Percentiles rank a stretch among this genome's conserved stretches.
Evolutionary conservation across 2,797 vertebrate species (phyloP).

Genomic region (Falco naumanni): DNA sequence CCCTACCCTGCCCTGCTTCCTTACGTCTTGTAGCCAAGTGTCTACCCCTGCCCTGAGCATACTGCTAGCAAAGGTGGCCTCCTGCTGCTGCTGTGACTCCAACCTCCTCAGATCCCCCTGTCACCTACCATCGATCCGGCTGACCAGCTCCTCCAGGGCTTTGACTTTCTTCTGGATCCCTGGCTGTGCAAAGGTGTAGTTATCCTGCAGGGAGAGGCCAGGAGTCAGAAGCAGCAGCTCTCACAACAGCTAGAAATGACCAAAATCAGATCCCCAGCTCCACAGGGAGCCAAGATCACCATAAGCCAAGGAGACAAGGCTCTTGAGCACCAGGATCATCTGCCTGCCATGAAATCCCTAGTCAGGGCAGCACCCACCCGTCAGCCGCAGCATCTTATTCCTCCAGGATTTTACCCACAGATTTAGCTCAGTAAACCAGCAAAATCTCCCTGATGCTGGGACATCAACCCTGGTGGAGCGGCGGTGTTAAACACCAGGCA

Average conservation of each 20-base stretch:
- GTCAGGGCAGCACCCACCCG: background rate
- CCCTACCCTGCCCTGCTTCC: background rate
- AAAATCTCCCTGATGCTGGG: background rate
- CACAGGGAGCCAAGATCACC: background rate
- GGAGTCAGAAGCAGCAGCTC: background rate
- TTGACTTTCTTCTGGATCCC: conserved; percentile 99
- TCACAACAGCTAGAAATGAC: background rate
- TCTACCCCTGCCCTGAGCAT: background rate
- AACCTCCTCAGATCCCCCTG: background rate
- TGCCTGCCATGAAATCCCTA: background rate
- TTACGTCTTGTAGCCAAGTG: accelerated
- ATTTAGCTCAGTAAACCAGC: background rate
- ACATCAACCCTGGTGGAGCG: background rate
- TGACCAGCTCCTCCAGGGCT: conserved; percentile 94
- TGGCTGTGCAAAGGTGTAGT: conserved; percentile 98
- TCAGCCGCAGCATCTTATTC: background rate
- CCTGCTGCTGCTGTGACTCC: background rate
- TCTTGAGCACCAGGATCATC: background rate
- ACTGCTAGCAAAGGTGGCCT: background rate
- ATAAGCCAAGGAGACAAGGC: accelerated
- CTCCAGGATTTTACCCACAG: background rate
- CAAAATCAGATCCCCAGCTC: background rate
- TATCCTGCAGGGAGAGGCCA: conserved; percentile 84
- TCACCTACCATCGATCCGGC: conserved; percentile 93
- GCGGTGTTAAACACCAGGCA: too few species aligned